These are phyloP conservation scores for Itoplectis maculator DNA, from an alignment of 2,888 invertebrate genomes.

Conservation along the genomic window DNA sequence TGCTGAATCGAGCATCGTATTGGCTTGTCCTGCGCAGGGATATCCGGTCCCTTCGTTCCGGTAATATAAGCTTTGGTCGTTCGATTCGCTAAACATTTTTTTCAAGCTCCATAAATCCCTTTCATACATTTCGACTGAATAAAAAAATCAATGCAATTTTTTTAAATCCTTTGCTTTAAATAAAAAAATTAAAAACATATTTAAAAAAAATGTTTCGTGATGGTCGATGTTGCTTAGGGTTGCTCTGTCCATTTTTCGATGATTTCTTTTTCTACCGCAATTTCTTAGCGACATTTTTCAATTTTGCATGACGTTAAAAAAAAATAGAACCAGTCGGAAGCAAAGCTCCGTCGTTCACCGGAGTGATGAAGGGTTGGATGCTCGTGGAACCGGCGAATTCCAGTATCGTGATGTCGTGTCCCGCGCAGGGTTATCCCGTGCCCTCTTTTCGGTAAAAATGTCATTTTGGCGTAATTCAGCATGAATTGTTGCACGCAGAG, in stretches of 20 bases:
- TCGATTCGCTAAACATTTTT: conserved; percentile 8
- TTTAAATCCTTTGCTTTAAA: too few relatives aligned
- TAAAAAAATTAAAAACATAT: not conserved
- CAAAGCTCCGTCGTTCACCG: conserved; percentile 89
- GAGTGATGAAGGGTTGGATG: conserved; percentile 88
- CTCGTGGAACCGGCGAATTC: conserved; percentile 88
- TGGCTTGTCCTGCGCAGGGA: conserved; percentile 90
- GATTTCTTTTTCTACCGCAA: conserved; percentile 8
- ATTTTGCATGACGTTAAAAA: conserved; percentile 38
- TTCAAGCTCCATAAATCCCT: not conserved
- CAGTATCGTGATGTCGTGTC: conserved; percentile 89
- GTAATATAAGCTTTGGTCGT: conserved; percentile 77
- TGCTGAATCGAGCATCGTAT: conserved; percentile 88
- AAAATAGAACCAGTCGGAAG: conserved; percentile 86
- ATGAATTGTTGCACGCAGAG: conserved; percentile 80
- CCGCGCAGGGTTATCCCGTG: conserved; percentile 90
- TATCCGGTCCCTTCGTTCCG: conserved; percentile 88
- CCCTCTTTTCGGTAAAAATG: conserved; percentile 85
- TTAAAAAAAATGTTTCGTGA: too few relatives aligned
- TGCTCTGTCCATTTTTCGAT: conserved; percentile 84
- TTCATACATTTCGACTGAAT: conserved; percentile 74
- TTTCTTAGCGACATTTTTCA: not conserved
- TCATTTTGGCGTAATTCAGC: conserved; percentile 3
- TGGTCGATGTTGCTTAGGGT: conserved; percentile 90
- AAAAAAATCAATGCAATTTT: too few relatives aligned